Evolutionary conservation across 2,797 vertebrate species (phyloP).

Genomic region (Coilia nasus): DNA sequence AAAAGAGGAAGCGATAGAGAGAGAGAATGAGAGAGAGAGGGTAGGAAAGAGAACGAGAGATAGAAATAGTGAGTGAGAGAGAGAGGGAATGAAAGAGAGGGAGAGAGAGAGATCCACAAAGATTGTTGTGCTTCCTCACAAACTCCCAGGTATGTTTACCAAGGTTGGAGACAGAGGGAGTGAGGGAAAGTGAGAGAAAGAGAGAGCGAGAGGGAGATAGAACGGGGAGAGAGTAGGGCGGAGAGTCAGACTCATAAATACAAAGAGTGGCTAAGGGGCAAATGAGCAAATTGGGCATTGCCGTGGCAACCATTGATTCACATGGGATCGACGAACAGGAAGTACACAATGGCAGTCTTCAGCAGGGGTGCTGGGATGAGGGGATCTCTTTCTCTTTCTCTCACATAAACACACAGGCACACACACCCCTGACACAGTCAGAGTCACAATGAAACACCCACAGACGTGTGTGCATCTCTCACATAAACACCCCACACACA

Average conservation of each 20-base stretch:
- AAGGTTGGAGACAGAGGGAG: too few species aligned
- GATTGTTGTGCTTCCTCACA: too few species aligned
- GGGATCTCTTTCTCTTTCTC: not conserved
- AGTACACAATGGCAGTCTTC: not conserved
- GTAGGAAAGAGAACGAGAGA: not conserved
- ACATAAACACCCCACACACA: constrained; percentile 17
- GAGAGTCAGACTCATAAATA: not conserved
- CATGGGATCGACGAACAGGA: not conserved
- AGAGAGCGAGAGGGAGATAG: too few species aligned
- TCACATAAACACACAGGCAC: not conserved
- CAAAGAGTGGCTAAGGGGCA: constrained; percentile 1
- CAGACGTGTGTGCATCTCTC: constrained; percentile 4
- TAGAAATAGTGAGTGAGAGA: not conserved
- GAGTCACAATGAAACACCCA: not conserved
- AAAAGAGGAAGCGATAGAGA: not conserved
- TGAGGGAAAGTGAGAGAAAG: too few species aligned
- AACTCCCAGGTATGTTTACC: too few species aligned
- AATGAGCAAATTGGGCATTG: not conserved
- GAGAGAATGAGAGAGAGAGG: too few species aligned
- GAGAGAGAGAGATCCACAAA: not conserved
- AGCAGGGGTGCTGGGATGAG: not conserved
- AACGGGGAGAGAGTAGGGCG: too few species aligned
- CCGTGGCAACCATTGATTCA: not conserved
- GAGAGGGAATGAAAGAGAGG: not conserved
- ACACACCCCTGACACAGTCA: not conserved